Conservation (phyloP, 2,888 invertebrate species). For the Latrodectus hesperus region DNA sequence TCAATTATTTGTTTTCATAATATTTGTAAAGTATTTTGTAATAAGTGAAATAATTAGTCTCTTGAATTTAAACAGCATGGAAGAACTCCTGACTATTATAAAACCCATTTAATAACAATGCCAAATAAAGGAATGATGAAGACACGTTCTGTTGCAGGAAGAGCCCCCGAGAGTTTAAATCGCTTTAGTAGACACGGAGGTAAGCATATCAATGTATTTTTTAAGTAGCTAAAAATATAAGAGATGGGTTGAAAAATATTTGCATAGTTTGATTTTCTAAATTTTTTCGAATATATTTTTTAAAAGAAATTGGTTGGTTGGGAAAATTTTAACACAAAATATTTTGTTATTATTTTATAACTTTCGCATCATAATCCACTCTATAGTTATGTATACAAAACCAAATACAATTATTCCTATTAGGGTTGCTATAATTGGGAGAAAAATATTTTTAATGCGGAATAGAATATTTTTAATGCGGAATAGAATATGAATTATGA, state of each 20-base stretch:
- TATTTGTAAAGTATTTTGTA: too few species aligned
- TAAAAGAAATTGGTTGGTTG: neutral
- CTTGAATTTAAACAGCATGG: slow-evolving; percentile 73
- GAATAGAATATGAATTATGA: too few species aligned
- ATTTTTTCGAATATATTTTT: neutral
- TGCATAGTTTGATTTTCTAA: neutral
- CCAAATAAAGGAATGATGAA: slow-evolving; percentile 63
- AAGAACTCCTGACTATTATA: slow-evolving; percentile 76
- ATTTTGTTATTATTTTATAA: too few species aligned
- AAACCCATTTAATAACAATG: slow-evolving; percentile 79
- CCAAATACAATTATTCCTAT: too few species aligned
- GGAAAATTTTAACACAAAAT: too few species aligned
- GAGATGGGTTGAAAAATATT: neutral
- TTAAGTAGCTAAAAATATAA: neutral
- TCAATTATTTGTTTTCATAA: too few species aligned
- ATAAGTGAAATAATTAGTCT: neutral
- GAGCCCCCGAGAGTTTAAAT: slow-evolving; percentile 50
- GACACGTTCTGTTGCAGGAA: slow-evolving; percentile 23
- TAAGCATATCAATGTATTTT: slow-evolving; percentile 4
- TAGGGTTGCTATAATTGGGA: too few species aligned
- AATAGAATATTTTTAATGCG: too few species aligned
- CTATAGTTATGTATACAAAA: too few species aligned
- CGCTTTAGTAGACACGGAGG: slow-evolving; percentile 66
- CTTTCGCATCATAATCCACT: too few species aligned
- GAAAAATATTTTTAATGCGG: too few species aligned